phyloP scores from a whole-genome alignment of 1,140 invertebrate genomes.

The Mercenaria mercenaria region DNA sequence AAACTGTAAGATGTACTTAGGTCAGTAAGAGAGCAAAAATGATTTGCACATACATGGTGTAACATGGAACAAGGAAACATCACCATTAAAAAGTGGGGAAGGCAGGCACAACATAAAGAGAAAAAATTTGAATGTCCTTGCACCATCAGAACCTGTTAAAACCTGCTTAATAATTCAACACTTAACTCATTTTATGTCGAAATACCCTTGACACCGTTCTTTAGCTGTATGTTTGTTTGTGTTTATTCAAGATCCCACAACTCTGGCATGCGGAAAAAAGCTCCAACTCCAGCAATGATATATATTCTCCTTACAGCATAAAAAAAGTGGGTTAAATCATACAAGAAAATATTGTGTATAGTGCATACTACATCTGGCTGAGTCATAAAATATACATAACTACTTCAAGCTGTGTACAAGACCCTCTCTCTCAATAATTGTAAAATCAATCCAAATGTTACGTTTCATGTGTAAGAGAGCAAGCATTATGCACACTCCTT shows the following conservation, averaged over 20 bases:
- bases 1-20: no score
- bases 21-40: no score
- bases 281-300: not conserved
- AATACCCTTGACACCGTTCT: no score
- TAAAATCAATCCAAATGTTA: slow-evolving; percentile 32
- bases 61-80: no score
- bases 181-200: no score
- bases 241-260: not conserved
- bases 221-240: no score
- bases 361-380: slow-evolving; percentile 12
- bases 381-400: slow-evolving; percentile 32
- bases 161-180: no score
- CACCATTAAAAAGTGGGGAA: no score
- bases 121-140: no score
- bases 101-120: no score
- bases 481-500: not conserved
- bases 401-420: slow-evolving; percentile 13
- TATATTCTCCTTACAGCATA: not conserved
- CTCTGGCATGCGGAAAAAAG: not conserved
- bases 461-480: not conserved
- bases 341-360: not conserved
- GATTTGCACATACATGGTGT: no score
- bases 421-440: not conserved
- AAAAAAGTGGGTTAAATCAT: not conserved
- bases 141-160: no score